Percentiles rank a stretch among this genome's conserved stretches.
Evolutionary conservation across 2,113 vertebrate species (phyloP).

Genomic region (Cygnus buccinator): DNA sequence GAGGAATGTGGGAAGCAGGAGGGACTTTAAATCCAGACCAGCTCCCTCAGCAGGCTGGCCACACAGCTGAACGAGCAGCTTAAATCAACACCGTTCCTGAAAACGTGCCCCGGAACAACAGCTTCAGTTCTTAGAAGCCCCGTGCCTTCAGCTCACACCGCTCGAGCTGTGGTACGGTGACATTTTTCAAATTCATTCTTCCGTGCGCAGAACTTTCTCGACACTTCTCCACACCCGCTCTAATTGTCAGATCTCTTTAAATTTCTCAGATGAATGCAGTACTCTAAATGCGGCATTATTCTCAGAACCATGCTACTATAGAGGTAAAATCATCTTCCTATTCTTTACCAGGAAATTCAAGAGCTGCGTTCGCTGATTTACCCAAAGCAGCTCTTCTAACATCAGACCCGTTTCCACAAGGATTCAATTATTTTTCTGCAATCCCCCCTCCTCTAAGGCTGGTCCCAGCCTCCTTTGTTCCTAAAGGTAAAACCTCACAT

Average conservation of each 20-base stretch:
- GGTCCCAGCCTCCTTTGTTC: not conserved
- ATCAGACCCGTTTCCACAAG: not conserved
- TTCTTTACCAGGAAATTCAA: not conserved
- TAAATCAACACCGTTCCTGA: not conserved
- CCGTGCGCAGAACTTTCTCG: not conserved
- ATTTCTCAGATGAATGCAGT: fast-evolving
- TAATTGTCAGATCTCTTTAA: not conserved
- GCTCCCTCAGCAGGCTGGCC: not conserved
- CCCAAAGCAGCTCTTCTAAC: not conserved
- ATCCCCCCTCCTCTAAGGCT: not conserved
- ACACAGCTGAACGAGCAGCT: not conserved
- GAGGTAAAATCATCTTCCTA: not conserved
- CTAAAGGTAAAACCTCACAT: not conserved
- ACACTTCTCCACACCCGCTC: no score
- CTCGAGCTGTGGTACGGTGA: not conserved
- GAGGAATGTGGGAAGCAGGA: not conserved
- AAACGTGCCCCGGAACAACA: not conserved
- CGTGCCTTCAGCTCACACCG: not conserved
- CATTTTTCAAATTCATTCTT: not conserved
- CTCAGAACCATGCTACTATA: fast-evolving
- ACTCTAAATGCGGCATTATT: not conserved
- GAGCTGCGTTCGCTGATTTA: not conserved
- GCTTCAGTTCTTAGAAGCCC: not conserved
- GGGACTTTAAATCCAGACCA: not conserved
- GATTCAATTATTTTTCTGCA: not conserved